Evolutionary conservation across 2,113 vertebrate species (phyloP).

Genomic region (Pelecanoides urinatrix): DNA sequence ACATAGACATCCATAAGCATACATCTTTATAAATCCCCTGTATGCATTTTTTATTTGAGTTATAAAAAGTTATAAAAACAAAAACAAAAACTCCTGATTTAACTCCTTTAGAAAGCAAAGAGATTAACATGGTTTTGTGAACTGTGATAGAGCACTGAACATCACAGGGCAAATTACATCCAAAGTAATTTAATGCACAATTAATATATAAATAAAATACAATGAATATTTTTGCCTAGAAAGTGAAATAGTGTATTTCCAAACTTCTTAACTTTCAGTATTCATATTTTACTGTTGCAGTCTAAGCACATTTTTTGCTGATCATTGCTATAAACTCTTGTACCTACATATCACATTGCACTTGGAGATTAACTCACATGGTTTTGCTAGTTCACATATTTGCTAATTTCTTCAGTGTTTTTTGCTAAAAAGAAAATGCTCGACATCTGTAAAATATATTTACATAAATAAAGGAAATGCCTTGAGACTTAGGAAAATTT

Average conservation of each 20-base stretch:
- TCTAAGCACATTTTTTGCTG: not conserved
- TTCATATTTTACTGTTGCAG: not conserved
- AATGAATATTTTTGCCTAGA: not conserved
- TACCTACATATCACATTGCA: not conserved
- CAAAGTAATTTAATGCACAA: not conserved
- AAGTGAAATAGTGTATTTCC: not conserved
- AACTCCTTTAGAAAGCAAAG: not conserved
- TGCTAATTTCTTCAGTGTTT: not conserved
- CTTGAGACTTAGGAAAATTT: not conserved
- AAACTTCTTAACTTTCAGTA: not conserved
- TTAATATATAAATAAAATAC: not conserved
- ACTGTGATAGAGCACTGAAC: not conserved
- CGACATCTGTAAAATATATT: not conserved
- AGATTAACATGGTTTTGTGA: not conserved
- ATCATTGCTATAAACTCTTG: not conserved
- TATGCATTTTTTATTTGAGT: not conserved
- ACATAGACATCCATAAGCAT: not conserved
- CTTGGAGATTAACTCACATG: not conserved
- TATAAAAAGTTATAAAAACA: not conserved
- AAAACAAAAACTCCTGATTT: not conserved
- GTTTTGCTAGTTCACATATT: not conserved
- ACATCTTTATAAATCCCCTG: not conserved
- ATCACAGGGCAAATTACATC: not conserved
- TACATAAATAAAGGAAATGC: not conserved
- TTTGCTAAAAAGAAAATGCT: not conserved